Conservation (phyloP, 2,888 invertebrate species). For the Chymomyza fuscimana region DNA sequence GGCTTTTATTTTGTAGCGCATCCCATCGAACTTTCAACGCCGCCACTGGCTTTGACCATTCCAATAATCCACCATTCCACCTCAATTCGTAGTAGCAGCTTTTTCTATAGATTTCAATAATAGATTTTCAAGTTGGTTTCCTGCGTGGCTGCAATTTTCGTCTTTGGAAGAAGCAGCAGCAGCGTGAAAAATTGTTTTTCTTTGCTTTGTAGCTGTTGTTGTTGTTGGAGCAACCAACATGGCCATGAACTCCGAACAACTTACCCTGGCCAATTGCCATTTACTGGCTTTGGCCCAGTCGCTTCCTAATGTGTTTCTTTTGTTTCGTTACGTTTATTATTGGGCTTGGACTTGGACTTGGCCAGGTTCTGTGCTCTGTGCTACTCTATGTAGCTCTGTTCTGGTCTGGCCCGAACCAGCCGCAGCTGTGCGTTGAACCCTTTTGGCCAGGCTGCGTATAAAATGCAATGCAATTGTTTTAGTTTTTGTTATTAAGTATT, state of each 20-base stretch:
- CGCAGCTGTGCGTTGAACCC: slow-evolving; percentile 69
- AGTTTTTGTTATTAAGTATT: slow-evolving; percentile 24
- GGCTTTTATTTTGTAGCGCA: too few species aligned
- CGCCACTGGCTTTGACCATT: not conserved
- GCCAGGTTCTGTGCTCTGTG: slow-evolving; percentile 11
- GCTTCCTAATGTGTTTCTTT: slow-evolving; percentile 58
- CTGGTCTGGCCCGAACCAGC: not conserved
- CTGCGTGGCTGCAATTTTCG: slow-evolving; percentile 69
- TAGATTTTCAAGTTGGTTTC: slow-evolving; percentile 72
- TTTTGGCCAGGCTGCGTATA: slow-evolving; percentile 14
- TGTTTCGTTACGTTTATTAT: slow-evolving; percentile 8
- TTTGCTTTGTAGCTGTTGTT: not conserved
- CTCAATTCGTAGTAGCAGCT: slow-evolving; percentile 12
- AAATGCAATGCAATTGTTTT: slow-evolving; percentile 55
- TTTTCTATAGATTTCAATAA: slow-evolving; percentile 74
- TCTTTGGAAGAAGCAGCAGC: slow-evolving; percentile 42
- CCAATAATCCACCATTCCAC: not conserved
- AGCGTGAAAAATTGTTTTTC: slow-evolving; percentile 69
- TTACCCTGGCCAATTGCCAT: slow-evolving; percentile 4
- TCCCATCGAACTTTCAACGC: too few species aligned
- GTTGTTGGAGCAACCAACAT: slow-evolving; percentile 33
- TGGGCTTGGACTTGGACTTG: slow-evolving; percentile 44
- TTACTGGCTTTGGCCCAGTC: slow-evolving; percentile 20
- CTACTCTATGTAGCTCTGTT: not conserved
- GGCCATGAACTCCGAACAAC: slow-evolving; percentile 59